Evolutionary conservation across 2,113 vertebrate species (phyloP).

Genomic region (Mola mola): DNA sequence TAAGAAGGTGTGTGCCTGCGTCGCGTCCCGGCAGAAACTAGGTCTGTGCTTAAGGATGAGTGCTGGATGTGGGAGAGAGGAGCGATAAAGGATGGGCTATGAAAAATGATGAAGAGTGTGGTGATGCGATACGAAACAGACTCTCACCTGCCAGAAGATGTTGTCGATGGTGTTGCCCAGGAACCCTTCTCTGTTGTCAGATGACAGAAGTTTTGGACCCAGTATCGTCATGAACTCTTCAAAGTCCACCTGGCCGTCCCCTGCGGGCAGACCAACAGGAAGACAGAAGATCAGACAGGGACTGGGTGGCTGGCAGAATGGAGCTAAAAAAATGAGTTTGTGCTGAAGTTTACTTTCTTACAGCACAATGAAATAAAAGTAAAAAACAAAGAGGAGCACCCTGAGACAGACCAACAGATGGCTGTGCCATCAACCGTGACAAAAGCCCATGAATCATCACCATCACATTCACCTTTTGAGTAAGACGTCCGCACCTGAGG

Average conservation of each 20-base stretch:
- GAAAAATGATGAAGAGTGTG: slow-evolving; percentile 32
- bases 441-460: slow-evolving; percentile 16
- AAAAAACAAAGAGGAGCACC: slow-evolving; percentile 22
- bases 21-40: slow-evolving; percentile 40
- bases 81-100: slow-evolving; percentile 8
- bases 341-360: slow-evolving; percentile 31
- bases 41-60: slow-evolving; percentile 41
- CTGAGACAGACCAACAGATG: slow-evolving; percentile 48
- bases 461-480: slow-evolving; percentile 44
- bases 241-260: slow-evolving; percentile 98
- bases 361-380: too few species aligned
- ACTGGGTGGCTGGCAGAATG: slow-evolving; percentile 10
- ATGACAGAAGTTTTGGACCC: slow-evolving; percentile 94
- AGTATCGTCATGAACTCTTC: slow-evolving; percentile 99
- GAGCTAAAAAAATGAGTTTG: slow-evolving; percentile 34
- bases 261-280: slow-evolving; percentile 68
- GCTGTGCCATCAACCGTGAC: slow-evolving; percentile 34
- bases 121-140: slow-evolving; percentile 31
- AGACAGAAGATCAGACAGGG: background rate
- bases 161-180: slow-evolving; percentile 97
- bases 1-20: slow-evolving; percentile 25
- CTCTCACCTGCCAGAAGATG: slow-evolving; percentile 98
- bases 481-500: slow-evolving; percentile 17
- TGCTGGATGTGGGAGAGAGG: too few species aligned
- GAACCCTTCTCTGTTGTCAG: slow-evolving; percentile 95